Conservation (phyloP, 2,113 vertebrate species). For the Stictonetta naevosa region DNA sequence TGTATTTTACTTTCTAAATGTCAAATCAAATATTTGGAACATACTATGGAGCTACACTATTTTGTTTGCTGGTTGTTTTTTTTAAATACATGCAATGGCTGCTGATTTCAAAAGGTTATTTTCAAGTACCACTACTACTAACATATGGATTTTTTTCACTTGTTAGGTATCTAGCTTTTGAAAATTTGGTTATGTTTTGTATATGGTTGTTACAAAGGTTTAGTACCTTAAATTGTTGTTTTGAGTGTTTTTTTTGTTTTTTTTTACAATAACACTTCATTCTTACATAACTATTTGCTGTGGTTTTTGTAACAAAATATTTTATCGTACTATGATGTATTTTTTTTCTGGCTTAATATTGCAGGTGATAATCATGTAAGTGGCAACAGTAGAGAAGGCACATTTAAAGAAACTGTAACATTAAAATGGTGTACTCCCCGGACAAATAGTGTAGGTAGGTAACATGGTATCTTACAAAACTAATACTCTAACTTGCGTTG, state of each 20-base stretch:
- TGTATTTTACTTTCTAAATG: neutral
- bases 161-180: neutral
- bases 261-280: neutral
- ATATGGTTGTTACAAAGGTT: neutral
- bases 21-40: neutral
- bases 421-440: conserved; percentile 98
- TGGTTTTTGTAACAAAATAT: neutral
- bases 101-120: neutral
- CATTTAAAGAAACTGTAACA: conserved; percentile 93
- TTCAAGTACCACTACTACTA: neutral
- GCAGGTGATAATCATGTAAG: conserved; percentile 89
- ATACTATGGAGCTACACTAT: neutral
- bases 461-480: neutral
- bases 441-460: conserved; percentile 94
- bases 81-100: neutral
- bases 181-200: neutral
- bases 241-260: no score
- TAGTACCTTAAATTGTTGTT: neutral
- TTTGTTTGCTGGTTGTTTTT: neutral
- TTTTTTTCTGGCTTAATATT: neutral
- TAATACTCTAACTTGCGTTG: neutral
- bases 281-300: neutral
- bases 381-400: conserved; percentile 88
- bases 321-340: neutral
- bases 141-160: neutral